Evolutionary conservation across 2,113 vertebrate species (phyloP).

Genomic region (Notarius lentiginosus): DNA sequence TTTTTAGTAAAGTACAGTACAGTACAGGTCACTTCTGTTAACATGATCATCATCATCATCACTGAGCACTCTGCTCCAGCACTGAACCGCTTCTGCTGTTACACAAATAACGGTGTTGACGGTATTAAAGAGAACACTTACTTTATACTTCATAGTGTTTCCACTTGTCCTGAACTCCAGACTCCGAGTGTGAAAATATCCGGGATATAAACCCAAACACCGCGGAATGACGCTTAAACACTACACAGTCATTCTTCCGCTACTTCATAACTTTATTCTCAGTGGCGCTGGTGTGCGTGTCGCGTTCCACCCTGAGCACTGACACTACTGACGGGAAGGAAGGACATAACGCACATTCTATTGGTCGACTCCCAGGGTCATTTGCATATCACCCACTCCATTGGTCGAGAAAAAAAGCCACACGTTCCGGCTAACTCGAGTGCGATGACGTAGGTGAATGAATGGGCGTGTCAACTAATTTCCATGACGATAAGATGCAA

Average conservation of each 20-base stretch:
- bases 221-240: not conserved
- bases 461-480: constrained; percentile 1
- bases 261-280: too few relatives aligned
- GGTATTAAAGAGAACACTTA: constrained; percentile 59
- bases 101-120: not conserved
- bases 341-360: constrained; percentile 50
- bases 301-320: not conserved
- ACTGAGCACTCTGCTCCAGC: too few relatives aligned
- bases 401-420: constrained; percentile 53
- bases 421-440: constrained; percentile 13
- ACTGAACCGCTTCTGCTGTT: too few relatives aligned
- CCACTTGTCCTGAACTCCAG: constrained; percentile 28
- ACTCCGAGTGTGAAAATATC: constrained; percentile 65
- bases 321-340: constrained; percentile 3
- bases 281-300: too few relatives aligned
- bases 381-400: constrained; percentile 51
- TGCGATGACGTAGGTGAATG: constrained; percentile 40
- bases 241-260: not conserved
- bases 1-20: too few relatives aligned
- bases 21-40: too few relatives aligned
- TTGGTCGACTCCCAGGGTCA: constrained; percentile 54
- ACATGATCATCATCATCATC: too few relatives aligned
- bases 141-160: constrained; percentile 75
- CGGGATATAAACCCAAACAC: constrained; percentile 19
- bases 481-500: not conserved